phyloP scores from a whole-genome alignment of 1,140 invertebrate genomes.

The Philopotamus ludificatus region DNA sequence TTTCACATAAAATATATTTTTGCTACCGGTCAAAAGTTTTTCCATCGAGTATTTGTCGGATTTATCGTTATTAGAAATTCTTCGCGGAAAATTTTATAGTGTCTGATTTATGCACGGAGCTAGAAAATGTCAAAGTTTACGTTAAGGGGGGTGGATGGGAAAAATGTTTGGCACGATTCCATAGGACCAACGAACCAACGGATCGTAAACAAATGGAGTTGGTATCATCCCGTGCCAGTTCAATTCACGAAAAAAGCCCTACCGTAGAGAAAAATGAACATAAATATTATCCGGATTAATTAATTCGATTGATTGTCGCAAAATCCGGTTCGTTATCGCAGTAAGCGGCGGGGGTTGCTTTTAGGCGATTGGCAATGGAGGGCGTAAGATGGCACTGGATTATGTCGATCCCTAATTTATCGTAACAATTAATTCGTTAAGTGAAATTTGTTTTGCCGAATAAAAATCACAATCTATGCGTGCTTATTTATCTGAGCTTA shows the following conservation, averaged over 20 bases:
- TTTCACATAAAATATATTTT: not conserved
- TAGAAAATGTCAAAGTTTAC: not conserved
- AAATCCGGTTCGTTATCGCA: too few species aligned
- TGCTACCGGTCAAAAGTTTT: not conserved
- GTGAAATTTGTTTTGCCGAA: too few species aligned
- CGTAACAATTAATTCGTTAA: too few species aligned
- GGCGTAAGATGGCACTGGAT: too few species aligned
- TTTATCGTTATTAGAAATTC: not conserved
- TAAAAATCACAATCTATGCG: too few species aligned
- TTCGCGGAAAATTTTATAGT: not conserved
- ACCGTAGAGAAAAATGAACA: too few species aligned
- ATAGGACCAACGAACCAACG: not conserved
- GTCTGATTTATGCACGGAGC: not conserved
- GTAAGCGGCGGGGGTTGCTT: too few species aligned
- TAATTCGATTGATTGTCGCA: too few species aligned
- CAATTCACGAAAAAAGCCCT: not conserved
- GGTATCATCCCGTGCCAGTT: conserved; percentile 13
- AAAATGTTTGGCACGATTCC: not conserved
- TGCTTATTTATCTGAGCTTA: too few species aligned
- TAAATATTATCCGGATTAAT: too few species aligned
- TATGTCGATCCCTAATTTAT: too few species aligned
- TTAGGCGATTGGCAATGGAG: too few species aligned
- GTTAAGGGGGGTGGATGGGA: not conserved
- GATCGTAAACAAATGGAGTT: not conserved
- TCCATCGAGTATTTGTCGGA: not conserved